These are phyloP conservation scores for Microctonus hyperodae DNA, from an alignment of 2,888 invertebrate genomes.

Conservation along the genomic window DNA sequence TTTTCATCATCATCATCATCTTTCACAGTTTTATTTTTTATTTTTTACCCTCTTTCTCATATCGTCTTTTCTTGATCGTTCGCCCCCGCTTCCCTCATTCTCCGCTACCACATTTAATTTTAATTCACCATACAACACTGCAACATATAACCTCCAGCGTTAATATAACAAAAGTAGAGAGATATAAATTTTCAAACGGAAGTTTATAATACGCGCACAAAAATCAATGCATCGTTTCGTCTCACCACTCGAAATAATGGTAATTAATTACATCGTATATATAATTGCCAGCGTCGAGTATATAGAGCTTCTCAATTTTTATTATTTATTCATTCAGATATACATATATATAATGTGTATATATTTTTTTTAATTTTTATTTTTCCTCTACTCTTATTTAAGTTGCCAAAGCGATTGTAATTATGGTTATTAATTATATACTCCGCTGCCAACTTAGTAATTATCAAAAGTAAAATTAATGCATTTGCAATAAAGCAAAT, in stretches of 20 bases:
- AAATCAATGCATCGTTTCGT: conserved; percentile 43
- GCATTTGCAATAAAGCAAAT: not conserved
- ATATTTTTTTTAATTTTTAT: not conserved
- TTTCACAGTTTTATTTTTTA: not conserved
- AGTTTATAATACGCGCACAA: conserved; percentile 35
- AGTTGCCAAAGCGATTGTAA: conserved; percentile 42
- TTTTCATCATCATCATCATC: conserved; percentile 1
- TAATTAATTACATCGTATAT: conserved; percentile 51
- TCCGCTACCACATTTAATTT: not conserved
- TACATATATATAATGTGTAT: conserved; percentile 5
- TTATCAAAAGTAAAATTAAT: not conserved
- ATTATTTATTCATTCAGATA: not conserved
- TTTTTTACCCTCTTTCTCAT: not conserved
- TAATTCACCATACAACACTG: not conserved
- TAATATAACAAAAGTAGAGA: not conserved
- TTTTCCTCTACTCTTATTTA: conserved; percentile 22
- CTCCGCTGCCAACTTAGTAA: conserved; percentile 1
- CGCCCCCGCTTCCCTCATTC: not conserved
- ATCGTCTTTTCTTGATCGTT: not conserved
- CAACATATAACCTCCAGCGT: conserved; percentile 15
- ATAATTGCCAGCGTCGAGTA: conserved; percentile 48
- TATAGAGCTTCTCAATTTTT: conserved; percentile 1
- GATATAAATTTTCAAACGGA: conserved; percentile 24
- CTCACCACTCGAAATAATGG: conserved; percentile 44
- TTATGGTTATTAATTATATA: conserved; percentile 47